phyloP scores from a whole-genome alignment of 2,113 vertebrate genomes.

The Bombycilla garrulus region DNA sequence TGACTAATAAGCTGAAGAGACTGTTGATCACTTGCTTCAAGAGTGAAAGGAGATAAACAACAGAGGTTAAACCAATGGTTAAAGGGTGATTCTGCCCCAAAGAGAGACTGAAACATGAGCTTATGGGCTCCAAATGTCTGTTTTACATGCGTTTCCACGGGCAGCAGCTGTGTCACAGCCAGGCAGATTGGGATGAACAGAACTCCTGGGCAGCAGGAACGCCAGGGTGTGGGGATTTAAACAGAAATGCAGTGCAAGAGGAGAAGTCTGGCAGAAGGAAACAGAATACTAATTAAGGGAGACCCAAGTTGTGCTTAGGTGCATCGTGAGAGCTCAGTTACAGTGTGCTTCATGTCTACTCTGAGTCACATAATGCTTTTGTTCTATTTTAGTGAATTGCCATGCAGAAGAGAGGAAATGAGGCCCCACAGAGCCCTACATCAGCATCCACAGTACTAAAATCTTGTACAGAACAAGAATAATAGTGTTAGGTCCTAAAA shows the following conservation, averaged over 20 bases:
- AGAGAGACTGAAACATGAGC: background rate
- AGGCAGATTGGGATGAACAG: background rate
- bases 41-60: background rate
- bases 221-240: background rate
- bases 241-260: background rate
- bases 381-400: background rate
- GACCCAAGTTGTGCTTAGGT: background rate
- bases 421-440: background rate
- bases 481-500: background rate
- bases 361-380: background rate
- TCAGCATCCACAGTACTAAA: background rate
- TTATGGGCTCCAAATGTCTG: background rate
- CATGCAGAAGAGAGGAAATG: background rate
- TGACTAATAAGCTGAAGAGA: background rate
- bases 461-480: background rate
- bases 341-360: background rate
- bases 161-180: background rate
- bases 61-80: background rate
- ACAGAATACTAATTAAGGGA: background rate
- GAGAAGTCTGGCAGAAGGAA: background rate
- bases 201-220: background rate
- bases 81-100: background rate
- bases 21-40: background rate
- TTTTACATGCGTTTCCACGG: background rate
- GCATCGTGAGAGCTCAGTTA: background rate